These are phyloP conservation scores for Coendou prehensilis DNA, from an alignment of 2,797 vertebrate genomes.

Conservation along the genomic window DNA sequence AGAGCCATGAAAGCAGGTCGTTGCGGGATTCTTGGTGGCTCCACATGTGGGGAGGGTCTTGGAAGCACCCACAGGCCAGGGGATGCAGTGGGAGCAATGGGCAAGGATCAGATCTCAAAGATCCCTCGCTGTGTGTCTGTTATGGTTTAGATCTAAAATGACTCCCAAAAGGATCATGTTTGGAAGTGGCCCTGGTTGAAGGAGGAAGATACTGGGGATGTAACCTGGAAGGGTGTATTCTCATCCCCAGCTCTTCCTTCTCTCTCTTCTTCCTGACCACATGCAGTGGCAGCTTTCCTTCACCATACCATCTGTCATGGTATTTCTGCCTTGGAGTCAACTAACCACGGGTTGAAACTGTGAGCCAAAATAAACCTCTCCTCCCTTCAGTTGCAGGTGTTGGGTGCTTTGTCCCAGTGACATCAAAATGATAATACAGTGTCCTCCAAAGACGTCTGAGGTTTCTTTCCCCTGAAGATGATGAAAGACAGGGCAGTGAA, in stretches of 20 bases:
- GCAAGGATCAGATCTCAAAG: not conserved
- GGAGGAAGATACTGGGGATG: not conserved
- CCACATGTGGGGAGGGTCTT: not conserved
- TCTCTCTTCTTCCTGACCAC: not conserved
- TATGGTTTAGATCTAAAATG: not conserved
- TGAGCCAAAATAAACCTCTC: not conserved
- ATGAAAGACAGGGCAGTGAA: not conserved
- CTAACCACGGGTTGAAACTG: not conserved
- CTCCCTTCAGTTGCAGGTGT: not conserved
- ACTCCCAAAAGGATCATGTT: not conserved
- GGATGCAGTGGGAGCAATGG: not conserved
- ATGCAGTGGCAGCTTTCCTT: not conserved
- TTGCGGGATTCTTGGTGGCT: no score
- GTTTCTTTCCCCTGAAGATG: conserved; percentile 21
- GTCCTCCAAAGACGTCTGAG: not conserved
- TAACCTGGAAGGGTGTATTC: not conserved
- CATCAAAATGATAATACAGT: not conserved
- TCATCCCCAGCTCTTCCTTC: not conserved
- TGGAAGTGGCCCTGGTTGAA: not conserved
- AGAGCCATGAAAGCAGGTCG: not conserved
- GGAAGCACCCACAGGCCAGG: not conserved
- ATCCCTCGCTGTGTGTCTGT: not conserved
- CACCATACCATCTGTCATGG: not conserved
- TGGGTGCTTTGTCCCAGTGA: not conserved
- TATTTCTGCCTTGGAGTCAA: not conserved